Evolutionary conservation across 2,113 vertebrate genomes (phyloP), one percentile per base, ranked within the genome.

Genomic region (Bettongia penicillata): DNA sequence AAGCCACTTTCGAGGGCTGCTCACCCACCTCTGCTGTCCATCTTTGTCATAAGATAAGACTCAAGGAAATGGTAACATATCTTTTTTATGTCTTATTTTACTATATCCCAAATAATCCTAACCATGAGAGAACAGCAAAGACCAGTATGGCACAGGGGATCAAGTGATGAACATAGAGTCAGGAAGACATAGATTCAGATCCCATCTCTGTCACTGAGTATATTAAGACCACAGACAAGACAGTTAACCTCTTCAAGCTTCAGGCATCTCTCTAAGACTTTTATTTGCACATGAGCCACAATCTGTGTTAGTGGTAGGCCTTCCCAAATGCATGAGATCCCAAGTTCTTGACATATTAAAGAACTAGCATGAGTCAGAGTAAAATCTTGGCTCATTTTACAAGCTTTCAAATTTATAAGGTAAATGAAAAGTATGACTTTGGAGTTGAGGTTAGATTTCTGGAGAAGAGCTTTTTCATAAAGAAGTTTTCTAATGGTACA

Each of bases 371-470:
- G 61, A 37, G 31, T 37, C 31, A 25, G 6, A 94, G 16, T 51
- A 94, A 96, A 92, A 53, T 50, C 51, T 96, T 31, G 89, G 12
- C 49, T 90, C 48, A 94, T 53, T 43, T 55, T 53, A 61, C 10
- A 94, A 95, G 12, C 3, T 68, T 94, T 90, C 19, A 95, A 52
- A 97, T 48, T 53, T 37, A 43, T 31, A 84, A 24, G 43, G 51
- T 9, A 93, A 68, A 68, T 68, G 4, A 68, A 68, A 92, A 53
- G 53, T 31, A 49, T 93, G 93, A 48, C 28, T 77, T 91, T 0
- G 50, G 25, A 68, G 19, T 51, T 49, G 4, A 53, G 8, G 22
- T 28, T 43, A 84, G 68, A n/a, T 68, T 68, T 68, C 61, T 16
- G n/a, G 61, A 84, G 68, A 84, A 84, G 37, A 84, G 37, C n/a